A percentile compares a stretch with the other conserved stretches of the same genome.
Conservation (phyloP, 2,797 vertebrate genomes). For the Staurois parvus region DNA sequence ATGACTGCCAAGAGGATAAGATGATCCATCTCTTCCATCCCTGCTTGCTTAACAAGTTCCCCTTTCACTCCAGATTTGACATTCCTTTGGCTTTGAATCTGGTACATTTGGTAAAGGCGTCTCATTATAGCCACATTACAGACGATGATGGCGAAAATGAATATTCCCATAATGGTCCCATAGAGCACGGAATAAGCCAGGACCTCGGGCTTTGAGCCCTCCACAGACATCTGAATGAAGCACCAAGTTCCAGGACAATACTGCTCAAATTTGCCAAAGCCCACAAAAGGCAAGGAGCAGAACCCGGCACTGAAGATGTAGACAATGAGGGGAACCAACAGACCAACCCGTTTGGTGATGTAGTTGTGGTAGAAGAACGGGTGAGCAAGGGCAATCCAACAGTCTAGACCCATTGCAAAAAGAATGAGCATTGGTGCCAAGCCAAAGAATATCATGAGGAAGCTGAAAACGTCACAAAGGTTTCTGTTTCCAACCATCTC, state of each 20-base stretch:
- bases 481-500: conserved; percentile 42
- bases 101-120: conserved; percentile 72
- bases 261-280: conserved; percentile 73
- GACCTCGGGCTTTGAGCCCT: fast-evolving
- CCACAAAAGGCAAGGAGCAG: conserved; percentile 74
- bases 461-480: conserved; percentile 73
- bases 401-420: conserved; percentile 80
- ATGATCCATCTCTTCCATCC: conserved; percentile 83
- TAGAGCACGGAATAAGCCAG: conserved; percentile 75
- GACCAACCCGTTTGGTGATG: conserved; percentile 66
- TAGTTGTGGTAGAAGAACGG: conserved; percentile 77
- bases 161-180: conserved; percentile 72
- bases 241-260: conserved; percentile 82
- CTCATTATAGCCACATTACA: conserved; percentile 78
- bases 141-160: conserved; percentile 73
- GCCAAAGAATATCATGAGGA: conserved; percentile 80
- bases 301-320: conserved; percentile 71
- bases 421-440: conserved; percentile 77
- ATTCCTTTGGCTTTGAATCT: conserved; percentile 64
- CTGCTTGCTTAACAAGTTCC: conserved; percentile 29
- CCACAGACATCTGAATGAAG: conserved; percentile 74
- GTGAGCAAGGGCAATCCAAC: conserved; percentile 77
- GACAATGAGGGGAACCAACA: conserved; percentile 64
- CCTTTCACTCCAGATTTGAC: conserved; percentile 8
- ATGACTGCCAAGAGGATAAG: conserved; percentile 89